Evolutionary conservation across 2,797 vertebrate species (phyloP), one percentile per base, ranked within the genome.

Genomic region (Paedocypris micromegethes): DNA sequence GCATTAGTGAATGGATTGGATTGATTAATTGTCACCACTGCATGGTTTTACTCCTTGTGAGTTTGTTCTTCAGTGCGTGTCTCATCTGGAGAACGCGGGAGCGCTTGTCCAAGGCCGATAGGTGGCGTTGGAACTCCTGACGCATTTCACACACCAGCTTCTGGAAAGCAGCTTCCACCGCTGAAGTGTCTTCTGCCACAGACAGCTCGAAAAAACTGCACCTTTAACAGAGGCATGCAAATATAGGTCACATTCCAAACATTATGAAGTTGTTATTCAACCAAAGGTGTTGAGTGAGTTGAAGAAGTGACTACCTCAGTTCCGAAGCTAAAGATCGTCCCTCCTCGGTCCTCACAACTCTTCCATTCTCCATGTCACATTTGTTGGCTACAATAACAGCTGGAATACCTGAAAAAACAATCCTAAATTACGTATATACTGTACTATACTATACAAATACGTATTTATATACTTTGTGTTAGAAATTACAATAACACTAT

Each of bases 31-130:
- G 23, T 88, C 84, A 90, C 89, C 89, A 90, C 82, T 89, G 89
- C 88, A 89, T 88, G 53, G 89, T 90, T 75, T 89, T 90, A 0
- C 88, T 90, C 2, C 88, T 80, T 23, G 83, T 90, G 51, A 90
- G 85, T 58, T 88, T 89, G 71, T 74, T 83, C 75, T 80, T 88
- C 54, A 90, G 79, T 45, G 84, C 86, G 4, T 89, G 85, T 6
- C 88, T 84, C 62, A 90, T 84, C 1, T 78, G 87, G 69, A 88
- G 79, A 83, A 90, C 83, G 74, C 88, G 88, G 70, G 87, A 88
- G 47, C 85, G 84, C 2, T 84, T 84, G 74, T 89, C 87, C 70
- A 73, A 53, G 7, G 83, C 83, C 58, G 79, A 38, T 38, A 85
- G 79, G 57, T 84, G 82, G 8, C 78, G 86, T 77, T 86, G 84